phyloP scores from a whole-genome alignment of 1,140 invertebrate species.

The Nasonia giraulti region DNA sequence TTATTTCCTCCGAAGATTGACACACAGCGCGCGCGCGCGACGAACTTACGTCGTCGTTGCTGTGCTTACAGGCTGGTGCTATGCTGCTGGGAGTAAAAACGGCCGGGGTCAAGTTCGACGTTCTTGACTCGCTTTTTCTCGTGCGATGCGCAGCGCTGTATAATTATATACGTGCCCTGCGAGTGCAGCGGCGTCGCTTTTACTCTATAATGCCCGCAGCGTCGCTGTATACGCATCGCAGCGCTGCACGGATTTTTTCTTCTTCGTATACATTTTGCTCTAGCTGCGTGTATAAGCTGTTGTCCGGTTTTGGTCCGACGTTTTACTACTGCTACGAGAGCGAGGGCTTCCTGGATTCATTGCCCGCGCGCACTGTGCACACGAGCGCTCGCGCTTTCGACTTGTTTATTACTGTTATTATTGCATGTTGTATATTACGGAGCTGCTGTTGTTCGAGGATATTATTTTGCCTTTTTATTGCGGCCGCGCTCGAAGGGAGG shows the following conservation, averaged over 20 bases:
- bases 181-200: too few relatives aligned
- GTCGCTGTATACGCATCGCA: too few relatives aligned
- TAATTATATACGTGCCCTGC: not conserved
- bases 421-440: not conserved
- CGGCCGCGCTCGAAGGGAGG: too few relatives aligned
- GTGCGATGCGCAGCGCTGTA: not conserved
- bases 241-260: too few relatives aligned
- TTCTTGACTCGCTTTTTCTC: not conserved
- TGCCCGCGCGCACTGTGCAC: not conserved
- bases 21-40: too few relatives aligned
- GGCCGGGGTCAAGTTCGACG: not conserved
- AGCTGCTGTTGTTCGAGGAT: not conserved
- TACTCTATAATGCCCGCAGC: too few relatives aligned
- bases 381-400: not conserved
- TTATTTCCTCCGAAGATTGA: too few relatives aligned
- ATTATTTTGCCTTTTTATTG: not conserved
- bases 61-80: too few relatives aligned
- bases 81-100: too few relatives aligned
- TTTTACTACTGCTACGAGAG: not conserved
- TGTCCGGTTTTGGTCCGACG: not conserved
- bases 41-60: too few relatives aligned
- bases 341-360: not conserved
- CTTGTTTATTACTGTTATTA: conserved; percentile 14
- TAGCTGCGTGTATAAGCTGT: too few relatives aligned
- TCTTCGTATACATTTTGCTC: too few relatives aligned